Conservation (phyloP, 2,113 vertebrate genomes). For the Sisor rabdophorus region DNA sequence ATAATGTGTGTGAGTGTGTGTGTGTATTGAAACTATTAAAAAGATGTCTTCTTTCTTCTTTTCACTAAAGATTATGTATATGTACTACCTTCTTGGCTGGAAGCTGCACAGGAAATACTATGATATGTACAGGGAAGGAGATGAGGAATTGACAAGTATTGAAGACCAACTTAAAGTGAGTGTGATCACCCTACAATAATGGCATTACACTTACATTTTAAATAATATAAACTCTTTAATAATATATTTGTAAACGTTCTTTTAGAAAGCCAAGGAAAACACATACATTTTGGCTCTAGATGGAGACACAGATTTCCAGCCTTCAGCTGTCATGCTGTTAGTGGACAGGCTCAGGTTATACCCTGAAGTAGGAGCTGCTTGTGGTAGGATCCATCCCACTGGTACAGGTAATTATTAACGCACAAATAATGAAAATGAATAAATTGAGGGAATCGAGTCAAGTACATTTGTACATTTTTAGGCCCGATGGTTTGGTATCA, state of each 20-base stretch:
- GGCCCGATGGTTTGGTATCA: constrained; percentile 74
- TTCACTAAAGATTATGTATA: constrained; percentile 43
- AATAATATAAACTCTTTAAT: too few relatives aligned
- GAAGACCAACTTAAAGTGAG: constrained; percentile 20
- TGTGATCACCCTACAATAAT: neutral
- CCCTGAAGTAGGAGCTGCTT: constrained; percentile 66
- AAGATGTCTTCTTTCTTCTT: too few relatives aligned
- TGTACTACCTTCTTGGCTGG: constrained; percentile 50
- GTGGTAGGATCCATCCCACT: constrained; percentile 72
- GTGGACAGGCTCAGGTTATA: constrained; percentile 68
- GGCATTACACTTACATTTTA: too few relatives aligned
- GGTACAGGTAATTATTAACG: constrained; percentile 60
- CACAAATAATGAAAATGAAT: too few relatives aligned
- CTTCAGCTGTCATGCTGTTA: constrained; percentile 65
- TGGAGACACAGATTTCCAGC: constrained; percentile 73
- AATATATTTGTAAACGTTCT: too few relatives aligned
- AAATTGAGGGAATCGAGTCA: too few relatives aligned
- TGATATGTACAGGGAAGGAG: constrained; percentile 6
- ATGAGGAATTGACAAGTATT: neutral
- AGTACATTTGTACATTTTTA: constrained; percentile 13
- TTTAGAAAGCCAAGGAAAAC: constrained; percentile 63
- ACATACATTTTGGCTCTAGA: constrained; percentile 70
- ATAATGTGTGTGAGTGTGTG: too few relatives aligned
- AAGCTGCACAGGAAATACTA: constrained; percentile 33
- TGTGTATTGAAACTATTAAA: too few relatives aligned